These are phyloP conservation scores for Casuarius casuarius DNA, from an alignment of 2,113 vertebrate genomes.

Conservation along the genomic window DNA sequence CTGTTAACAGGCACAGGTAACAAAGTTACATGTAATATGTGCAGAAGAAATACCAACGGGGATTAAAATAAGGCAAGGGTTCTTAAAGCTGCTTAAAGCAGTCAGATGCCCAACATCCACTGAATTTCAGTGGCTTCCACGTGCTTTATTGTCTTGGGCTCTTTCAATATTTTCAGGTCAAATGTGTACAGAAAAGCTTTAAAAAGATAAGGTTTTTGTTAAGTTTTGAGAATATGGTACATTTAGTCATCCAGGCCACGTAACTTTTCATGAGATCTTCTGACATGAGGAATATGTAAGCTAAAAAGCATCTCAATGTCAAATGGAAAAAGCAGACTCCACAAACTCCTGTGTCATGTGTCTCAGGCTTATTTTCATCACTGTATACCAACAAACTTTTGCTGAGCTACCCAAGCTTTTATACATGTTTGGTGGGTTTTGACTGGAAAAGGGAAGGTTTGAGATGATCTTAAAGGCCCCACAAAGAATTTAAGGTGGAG, in stretches of 20 bases:
- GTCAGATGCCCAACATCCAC: background rate
- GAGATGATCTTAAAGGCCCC: background rate
- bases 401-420: background rate
- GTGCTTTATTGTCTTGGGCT: background rate
- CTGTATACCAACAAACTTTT: background rate
- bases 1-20: background rate
- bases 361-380: background rate
- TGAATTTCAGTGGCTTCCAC: background rate
- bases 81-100: background rate
- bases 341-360: background rate
- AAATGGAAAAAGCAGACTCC: background rate
- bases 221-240: background rate
- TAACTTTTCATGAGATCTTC: background rate
- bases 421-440: background rate
- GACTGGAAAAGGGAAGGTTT: background rate
- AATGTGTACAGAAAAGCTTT: background rate
- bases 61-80: background rate
- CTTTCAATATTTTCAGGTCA: background rate
- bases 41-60: background rate
- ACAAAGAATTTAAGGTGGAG: background rate
- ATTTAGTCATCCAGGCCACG: background rate
- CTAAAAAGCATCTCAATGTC: background rate
- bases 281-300: background rate
- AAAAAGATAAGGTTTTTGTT: background rate
- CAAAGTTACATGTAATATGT: background rate